Base-by-base conservation (phyloP, 2,113 vertebrate species). In the Eptatretus burgeri region DNA sequence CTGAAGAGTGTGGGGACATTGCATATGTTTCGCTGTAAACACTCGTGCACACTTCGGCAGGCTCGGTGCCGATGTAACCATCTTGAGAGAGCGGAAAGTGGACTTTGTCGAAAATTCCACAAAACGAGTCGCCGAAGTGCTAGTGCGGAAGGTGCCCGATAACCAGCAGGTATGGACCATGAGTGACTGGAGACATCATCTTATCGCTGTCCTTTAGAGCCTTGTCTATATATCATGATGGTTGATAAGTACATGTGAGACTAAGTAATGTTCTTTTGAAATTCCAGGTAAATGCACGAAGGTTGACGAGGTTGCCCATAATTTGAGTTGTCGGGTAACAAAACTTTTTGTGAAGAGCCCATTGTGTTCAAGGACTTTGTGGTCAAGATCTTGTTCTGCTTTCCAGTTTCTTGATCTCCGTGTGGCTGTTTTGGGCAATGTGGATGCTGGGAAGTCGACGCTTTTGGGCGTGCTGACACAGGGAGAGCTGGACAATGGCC, bases 401-500 rank as follows among this genome's bases (percentile, higher is more conserved):
- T 51, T 66, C 5, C 68, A 98, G 91, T 98, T 98, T 69, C 72
- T 98, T 73, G 91, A 98, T 74, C 74, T 98, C 52, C 79, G 91
- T 60, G 91, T 98, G 62, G 91, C 91, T 1, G 89, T 98, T 62
- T 74, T 98, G 63, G 91, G 91, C 51, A 98, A 98, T 2, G 89
- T 95, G 74, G 91, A 95, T 76, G 89, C 91, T 0, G 91, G 91
- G 49, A 98, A 98, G 71, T 98, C 91, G 51, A 98, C 91, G 11
- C 74, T 98, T 27, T 73, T 95, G 66, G 91, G 91, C 49, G 91
- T 98, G 64, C 74, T 98, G 68, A 98, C 91, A 0, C 91, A 98
- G 71, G 91, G 91, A 41, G 91, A 98, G 72, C 76, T 98, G 70
- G 91, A 98, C 75, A 98, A 98, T 0, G 91, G 91, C 50, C 77